Percentiles rank a stretch among this genome's conserved stretches.
Conservation (phyloP, 1,140 invertebrate species). For the Drosophila cardini region DNA sequence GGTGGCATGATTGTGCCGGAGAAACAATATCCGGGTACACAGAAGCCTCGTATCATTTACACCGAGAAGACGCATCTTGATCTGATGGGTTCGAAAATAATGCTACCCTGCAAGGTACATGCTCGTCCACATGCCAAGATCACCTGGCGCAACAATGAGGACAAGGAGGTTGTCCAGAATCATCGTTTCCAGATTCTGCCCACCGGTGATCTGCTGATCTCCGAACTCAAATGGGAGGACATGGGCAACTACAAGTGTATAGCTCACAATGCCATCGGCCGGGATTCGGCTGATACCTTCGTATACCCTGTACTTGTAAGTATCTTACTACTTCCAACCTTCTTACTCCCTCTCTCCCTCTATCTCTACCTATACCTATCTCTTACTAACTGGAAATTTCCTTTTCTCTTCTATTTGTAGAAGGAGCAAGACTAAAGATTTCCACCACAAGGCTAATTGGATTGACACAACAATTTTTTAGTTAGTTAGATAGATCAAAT, state of each 20-base stretch:
- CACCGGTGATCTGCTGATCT: conserved; percentile 91
- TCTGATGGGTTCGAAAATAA: conserved; percentile 87
- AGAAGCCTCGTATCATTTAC: conserved; percentile 86
- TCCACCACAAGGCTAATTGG: conserved; percentile 68
- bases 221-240: conserved; percentile 89
- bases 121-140: conserved; percentile 88
- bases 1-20: conserved; percentile 54
- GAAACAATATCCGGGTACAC: conserved; percentile 75
- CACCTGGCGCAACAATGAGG: conserved; percentile 88
- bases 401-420: conserved; percentile 42
- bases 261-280: conserved; percentile 88
- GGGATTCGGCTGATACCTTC: conserved; percentile 89
- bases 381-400: conserved; percentile 1
- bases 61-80: conserved; percentile 86
- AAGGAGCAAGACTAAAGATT: conserved; percentile 72
- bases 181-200: conserved; percentile 86
- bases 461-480: conserved; percentile 69
- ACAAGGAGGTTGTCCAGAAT: conserved; percentile 85
- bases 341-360: neutral
- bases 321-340: conserved; percentile 18
- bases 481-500: conserved; percentile 83
- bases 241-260: conserved; percentile 93
- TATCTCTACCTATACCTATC: neutral
- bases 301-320: conserved; percentile 90
- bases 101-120: conserved; percentile 89